Evolutionary conservation across 2,888 invertebrate genomes (phyloP).

Genomic region (Netelia fuscicornis): DNA sequence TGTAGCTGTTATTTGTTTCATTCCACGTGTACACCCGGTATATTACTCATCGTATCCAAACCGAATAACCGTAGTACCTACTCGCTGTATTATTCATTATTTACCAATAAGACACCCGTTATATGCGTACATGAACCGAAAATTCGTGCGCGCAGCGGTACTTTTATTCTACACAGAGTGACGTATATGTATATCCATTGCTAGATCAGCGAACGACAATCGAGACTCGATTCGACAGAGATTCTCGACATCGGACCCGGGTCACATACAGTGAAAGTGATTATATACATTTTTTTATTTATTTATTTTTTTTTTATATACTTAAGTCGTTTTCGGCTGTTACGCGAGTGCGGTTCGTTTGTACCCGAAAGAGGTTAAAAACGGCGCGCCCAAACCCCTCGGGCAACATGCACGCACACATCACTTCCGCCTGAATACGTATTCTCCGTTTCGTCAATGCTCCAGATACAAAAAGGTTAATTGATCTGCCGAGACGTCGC

Average conservation of each 20-base stretch:
- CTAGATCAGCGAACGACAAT: conserved; percentile 1
- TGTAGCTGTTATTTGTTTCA: too few species aligned
- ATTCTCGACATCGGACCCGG: conserved; percentile 24
- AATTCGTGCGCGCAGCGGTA: too few species aligned
- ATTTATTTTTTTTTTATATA: conserved; percentile 6
- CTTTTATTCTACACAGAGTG: too few species aligned
- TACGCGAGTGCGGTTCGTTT: conserved; percentile 21
- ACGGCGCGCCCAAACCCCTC: conserved; percentile 54
- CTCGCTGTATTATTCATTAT: too few species aligned
- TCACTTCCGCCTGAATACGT: conserved; percentile 47
- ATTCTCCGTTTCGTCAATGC: conserved; percentile 44
- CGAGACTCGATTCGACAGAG: conserved; percentile 26
- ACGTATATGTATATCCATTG: too few species aligned
- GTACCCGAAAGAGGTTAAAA: conserved; percentile 25
- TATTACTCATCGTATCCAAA: too few species aligned
- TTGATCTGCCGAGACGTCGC: conserved; percentile 21
- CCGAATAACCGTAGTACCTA: too few species aligned
- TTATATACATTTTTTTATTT: conserved; percentile 21
- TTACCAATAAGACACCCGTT: too few species aligned
- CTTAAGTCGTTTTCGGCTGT: neutral
- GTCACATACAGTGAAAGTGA: conserved; percentile 58
- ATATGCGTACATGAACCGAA: too few species aligned
- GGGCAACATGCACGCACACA: conserved; percentile 40
- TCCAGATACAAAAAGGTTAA: conserved; percentile 43
- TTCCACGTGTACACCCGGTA: too few species aligned